Conservation (phyloP, 2,113 vertebrate genomes). For the Lophochroa leadbeateri region DNA sequence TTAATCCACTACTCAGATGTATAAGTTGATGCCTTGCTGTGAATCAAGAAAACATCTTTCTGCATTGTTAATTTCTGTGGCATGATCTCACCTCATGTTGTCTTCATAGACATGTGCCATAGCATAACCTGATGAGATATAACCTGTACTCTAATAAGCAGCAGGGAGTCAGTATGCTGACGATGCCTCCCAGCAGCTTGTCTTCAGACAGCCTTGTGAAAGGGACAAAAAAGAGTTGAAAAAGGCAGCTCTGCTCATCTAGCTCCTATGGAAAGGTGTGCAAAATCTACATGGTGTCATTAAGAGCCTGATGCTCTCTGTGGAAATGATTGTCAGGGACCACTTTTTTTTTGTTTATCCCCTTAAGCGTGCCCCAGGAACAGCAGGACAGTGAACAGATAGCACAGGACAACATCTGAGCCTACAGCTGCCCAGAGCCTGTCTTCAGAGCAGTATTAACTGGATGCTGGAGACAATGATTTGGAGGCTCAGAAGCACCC, state of each 20-base stretch:
- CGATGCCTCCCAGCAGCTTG: not conserved
- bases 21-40: slow-evolving; percentile 23
- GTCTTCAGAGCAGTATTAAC: not conserved
- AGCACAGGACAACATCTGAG: not conserved
- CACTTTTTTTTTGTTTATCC: not conserved
- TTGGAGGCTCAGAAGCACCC: not conserved
- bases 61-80: slow-evolving; percentile 49
- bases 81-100: slow-evolving; percentile 30
- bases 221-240: not conserved
- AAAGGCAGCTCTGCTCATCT: not conserved
- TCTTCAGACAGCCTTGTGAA: not conserved
- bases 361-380: not conserved
- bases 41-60: slow-evolving; percentile 53
- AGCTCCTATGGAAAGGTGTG: not conserved
- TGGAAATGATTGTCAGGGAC: not conserved
- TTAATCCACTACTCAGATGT: slow-evolving; percentile 43
- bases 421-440: not conserved
- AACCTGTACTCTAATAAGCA: not conserved
- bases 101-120: slow-evolving; percentile 15
- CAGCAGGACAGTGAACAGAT: not conserved
- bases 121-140: slow-evolving; percentile 19
- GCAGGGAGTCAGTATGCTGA: not conserved
- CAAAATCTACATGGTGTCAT: not conserved
- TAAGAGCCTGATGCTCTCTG: not conserved
- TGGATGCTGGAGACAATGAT: not conserved